Conservation (phyloP, 2,113 vertebrate species). For the Murina feae region DNA sequence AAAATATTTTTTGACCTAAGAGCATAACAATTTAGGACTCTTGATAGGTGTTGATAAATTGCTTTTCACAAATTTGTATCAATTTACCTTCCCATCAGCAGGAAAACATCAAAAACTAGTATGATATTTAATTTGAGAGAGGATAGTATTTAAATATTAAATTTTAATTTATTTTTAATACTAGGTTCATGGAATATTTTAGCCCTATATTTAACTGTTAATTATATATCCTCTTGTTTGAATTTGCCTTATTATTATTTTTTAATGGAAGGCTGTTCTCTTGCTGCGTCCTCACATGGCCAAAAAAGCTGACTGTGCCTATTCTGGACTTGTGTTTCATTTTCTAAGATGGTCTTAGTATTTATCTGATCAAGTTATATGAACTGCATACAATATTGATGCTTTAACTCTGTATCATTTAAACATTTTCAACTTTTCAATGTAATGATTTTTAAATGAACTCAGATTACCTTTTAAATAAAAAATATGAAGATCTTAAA, state of each 20-base stretch:
- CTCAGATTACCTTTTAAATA: neutral
- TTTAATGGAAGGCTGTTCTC: no score
- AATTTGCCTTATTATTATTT: neutral
- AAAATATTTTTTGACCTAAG: slow-evolving; percentile 27
- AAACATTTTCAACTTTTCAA: slow-evolving; percentile 26
- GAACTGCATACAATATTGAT: neutral
- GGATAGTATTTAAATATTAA: neutral
- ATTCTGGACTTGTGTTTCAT: neutral
- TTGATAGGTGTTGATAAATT: neutral
- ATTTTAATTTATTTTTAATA: neutral
- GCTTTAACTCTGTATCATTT: neutral
- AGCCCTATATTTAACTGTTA: neutral
- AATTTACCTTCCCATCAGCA: neutral
- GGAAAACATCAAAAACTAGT: neutral
- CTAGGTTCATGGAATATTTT: neutral
- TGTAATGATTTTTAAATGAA: neutral
- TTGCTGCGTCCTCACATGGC: no score
- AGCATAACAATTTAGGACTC: neutral
- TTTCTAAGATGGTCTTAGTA: neutral
- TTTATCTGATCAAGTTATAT: neutral
- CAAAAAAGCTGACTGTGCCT: no score
- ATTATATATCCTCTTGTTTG: neutral
- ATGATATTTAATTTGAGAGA: neutral
- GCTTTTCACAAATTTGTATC: neutral
- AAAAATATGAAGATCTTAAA: slow-evolving; percentile 10